Evolutionary conservation across 2,113 vertebrate species (phyloP), one percentile per base, ranked within the genome.

Genomic region (Plestiodon gilberti): DNA sequence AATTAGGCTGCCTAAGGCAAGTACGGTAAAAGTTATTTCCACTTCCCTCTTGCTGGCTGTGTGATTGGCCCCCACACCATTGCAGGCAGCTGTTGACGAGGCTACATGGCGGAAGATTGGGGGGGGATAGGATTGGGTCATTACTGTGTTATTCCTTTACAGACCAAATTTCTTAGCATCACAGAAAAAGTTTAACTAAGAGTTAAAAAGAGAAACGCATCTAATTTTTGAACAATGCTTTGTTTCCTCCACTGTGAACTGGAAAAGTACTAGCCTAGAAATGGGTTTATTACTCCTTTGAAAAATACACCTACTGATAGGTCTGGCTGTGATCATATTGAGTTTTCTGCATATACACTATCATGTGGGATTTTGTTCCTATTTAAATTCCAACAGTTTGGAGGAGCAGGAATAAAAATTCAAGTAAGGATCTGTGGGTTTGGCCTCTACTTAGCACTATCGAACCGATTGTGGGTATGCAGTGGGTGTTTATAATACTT

Each of bases 201-300:
- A 35, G 48, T 82, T 84, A 91, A 35, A 73, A 74, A 88, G 88
- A 88, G 18, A 73, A 88, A 13, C 3, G 57, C 43, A 71, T 9
- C 17, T 18, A 76, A 1, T 28, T 8, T 65, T 55, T 11, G 76
- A 7, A 86, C 83, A 1, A 1, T 76, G 6, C 13, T 0, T 52
- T 69, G 11, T 65, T 55, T 55, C 13, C 52, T 55, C 52, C 52
- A 55, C 52, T 6, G 52, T 55, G 38, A 84, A 48, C 13, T 78
- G 52, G 55, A 84, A 87, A 9, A 78, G 10, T 82, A 76, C 2
- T 67, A 30, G 20, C 59, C 28, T 67, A 67, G 30, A 67, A 59
- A 1, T 67, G 7, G 0, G 6, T 55, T 55, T 55, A 55, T 55
- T 55, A 0, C 30, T 48, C 61, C 30, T 75, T 7, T 55, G 38